These are phyloP conservation scores for Sebastolobus alascanus DNA, from an alignment of 2,797 vertebrate genomes.

Conservation along the genomic window DNA sequence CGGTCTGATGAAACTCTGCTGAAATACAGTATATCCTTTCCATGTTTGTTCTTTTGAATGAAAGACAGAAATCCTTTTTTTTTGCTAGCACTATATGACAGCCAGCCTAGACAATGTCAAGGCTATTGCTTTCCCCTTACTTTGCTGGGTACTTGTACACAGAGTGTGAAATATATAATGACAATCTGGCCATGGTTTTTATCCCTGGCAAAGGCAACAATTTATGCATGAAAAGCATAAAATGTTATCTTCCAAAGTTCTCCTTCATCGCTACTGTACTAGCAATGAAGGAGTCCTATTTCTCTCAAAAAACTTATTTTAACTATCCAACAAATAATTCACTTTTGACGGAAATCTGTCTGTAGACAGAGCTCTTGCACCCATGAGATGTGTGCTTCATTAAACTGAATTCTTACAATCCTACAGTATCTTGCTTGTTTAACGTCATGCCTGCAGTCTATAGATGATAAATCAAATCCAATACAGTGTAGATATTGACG, in stretches of 20 bases:
- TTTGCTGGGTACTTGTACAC: neutral
- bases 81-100: neutral
- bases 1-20: conserved; percentile 42
- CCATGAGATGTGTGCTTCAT: neutral
- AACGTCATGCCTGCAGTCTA: no score
- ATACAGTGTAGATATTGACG: neutral
- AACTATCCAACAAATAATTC: neutral
- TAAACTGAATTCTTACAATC: neutral
- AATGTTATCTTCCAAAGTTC: neutral
- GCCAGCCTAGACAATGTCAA: neutral
- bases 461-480: no score
- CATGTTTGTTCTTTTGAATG: conserved; percentile 2
- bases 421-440: no score
- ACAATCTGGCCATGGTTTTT: neutral
- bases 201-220: neutral
- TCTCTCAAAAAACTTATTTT: neutral
- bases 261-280: no score
- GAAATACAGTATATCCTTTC: conserved; percentile 32
- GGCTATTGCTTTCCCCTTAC: neutral
- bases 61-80: neutral
- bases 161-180: neutral
- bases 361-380: neutral
- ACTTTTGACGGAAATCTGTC: neutral
- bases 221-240: neutral
- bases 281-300: neutral